Evolutionary conservation across 2,113 vertebrate species (phyloP).

Genomic region (Catharus bicknelli): DNA sequence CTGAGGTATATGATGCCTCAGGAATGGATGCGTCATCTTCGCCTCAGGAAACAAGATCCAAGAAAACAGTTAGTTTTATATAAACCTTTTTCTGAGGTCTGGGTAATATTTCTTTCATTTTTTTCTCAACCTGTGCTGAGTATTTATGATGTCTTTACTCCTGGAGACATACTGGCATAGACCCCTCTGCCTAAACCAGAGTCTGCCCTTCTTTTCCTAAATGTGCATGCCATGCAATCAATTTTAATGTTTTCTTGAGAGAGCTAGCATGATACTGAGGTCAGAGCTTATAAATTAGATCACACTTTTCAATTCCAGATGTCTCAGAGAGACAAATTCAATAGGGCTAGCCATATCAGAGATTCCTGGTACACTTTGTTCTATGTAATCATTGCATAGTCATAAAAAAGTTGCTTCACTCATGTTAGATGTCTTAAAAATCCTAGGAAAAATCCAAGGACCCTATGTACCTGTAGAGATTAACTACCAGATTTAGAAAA

Average conservation of each 20-base stretch:
- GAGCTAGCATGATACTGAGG: background rate
- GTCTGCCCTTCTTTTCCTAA: background rate
- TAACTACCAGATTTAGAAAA: background rate
- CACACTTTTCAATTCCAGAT: background rate
- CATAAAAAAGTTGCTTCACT: background rate
- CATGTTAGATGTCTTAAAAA: background rate
- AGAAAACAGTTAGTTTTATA: background rate
- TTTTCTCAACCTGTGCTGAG: background rate
- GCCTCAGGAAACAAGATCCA: background rate
- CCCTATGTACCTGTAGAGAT: background rate
- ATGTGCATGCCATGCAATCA: background rate
- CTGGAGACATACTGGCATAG: accelerated
- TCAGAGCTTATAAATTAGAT: background rate
- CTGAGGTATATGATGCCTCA: background rate
- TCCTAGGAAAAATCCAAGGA: background rate
- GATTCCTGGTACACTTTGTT: background rate
- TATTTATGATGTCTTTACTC: background rate
- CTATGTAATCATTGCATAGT: background rate
- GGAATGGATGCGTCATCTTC: background rate
- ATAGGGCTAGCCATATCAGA: background rate
- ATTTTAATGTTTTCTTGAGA: background rate
- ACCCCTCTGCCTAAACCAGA: background rate
- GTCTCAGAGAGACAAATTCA: background rate
- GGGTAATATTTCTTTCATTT: background rate
- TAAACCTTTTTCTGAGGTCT: background rate